Base-by-base conservation (phyloP, 1,140 invertebrate genomes). In the Gonatopus flavifemur region DNA sequence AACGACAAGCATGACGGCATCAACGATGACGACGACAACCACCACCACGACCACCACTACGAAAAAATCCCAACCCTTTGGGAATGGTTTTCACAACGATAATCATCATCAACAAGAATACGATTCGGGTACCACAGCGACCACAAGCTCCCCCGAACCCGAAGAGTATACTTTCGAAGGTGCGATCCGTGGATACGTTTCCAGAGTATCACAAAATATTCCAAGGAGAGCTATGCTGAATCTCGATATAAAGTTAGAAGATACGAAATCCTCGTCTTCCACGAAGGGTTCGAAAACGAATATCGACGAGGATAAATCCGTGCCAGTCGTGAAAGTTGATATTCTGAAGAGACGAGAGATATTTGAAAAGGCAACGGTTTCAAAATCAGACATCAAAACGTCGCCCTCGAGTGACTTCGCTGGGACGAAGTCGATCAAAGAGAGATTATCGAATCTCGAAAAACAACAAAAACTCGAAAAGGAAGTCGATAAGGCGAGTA, bases 91-190 rank as follows among this genome's bases (percentile, higher is more conserved):
- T 37, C 53, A 62, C 40, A 65, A 53, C 49, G 55, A 59, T 24
- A 56, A 62, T 42, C 62, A 61, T 13, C 59, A 48, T 49, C 6
- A 49, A 8, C 61, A 66, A 3, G 82, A 83, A 64, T 85, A 84
- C 64, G 83, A 84, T 57, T 81, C 82, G 8, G 81, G 80, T 22
- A 83, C 81, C 19, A 82, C 81, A 19, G 81, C 81, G 37, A 84
- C 82, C 2, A 79, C 80, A 41, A 84, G 81, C 60, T 84, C 83
- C 13, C 80, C 82, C 1, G 82, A 84, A 58, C 80, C 82, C 3
- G 85, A 88, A 53, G 89, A 92, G 66, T 93, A 92, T 70, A 91
- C 89, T 1, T 93, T 91, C 69, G 90, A 93, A 70, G 85, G 88
- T 54, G 90, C 90, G 49, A 92, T 92, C 52, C 88, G 90, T 60